Base-by-base conservation (phyloP, 2,888 invertebrate species). In the Cancer borealis region DNA sequence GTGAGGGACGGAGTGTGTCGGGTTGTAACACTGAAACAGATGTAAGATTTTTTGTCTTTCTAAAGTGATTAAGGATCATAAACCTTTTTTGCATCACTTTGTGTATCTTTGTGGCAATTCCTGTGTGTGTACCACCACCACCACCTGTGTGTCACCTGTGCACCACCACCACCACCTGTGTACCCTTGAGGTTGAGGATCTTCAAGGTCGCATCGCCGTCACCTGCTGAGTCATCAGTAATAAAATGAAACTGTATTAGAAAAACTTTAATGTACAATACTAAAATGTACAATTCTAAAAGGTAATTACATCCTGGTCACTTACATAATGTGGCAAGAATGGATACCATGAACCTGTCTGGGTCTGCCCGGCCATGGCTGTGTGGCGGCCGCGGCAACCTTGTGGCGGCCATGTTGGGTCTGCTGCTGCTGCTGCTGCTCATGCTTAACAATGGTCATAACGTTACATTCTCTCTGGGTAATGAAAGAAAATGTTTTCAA, bases 21-120 rank as follows among this genome's bases (percentile, higher is more conserved):
- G 26, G 26, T 73, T 8, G 10, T 73, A n/a, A 73, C 73, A n/a
- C 73, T n/a, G 73, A 73, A 73, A 73, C 73, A 26, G 73, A 73
- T 73, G 73, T 73, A 73, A 73, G 73, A 73, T 73, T 73, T 73
- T 73, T 73, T 73, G 73, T 73, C 26, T 73, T 73, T 73, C 21
- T 73, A 73, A 73, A 73, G 73, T 73, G 26, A 73, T 21, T 73
- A 73, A 73, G 73, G 26, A n/a, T 73, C 73, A 73, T 73, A 73
- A 26, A 73, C 73, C 73, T 73, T 73, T 73, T 73, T 73, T 73
- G 73, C 73, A 73, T 73, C 73, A 73, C 26, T 26, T 14, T n/a
- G 73, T 73, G 73, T 73, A 73, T 73, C 26, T 26, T 73, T 73
- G 73, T 73, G 73, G 73, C 26, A 10, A 26, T 3, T n/a, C 66